Conservation (phyloP, 2,797 vertebrate genomes). For the Propithecus perrieri region DNA sequence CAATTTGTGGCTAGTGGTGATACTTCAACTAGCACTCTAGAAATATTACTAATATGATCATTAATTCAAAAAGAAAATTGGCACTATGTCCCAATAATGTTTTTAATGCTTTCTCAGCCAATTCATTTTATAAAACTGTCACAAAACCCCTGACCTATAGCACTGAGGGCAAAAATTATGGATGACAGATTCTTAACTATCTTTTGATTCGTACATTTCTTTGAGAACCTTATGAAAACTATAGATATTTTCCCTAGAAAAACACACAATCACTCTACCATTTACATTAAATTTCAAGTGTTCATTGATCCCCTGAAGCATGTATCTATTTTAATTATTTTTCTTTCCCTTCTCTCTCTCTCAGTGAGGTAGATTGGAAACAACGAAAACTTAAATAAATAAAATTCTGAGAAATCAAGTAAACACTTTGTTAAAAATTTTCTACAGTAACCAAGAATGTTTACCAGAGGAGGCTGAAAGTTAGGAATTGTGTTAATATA, state of each 20-base stretch:
- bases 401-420: not conserved
- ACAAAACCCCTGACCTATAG: not conserved
- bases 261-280: not conserved
- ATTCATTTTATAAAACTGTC: not conserved
- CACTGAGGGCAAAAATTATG: not conserved
- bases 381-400: not conserved
- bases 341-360: not conserved
- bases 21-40: not conserved
- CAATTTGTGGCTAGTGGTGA: not conserved
- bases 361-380: not conserved
- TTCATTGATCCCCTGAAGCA: not conserved
- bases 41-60: not conserved
- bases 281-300: not conserved
- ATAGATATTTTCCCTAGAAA: not conserved
- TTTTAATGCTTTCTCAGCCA: not conserved
- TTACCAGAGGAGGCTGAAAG: not conserved
- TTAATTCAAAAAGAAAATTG: not conserved
- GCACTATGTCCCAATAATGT: not conserved
- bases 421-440: too few relatives aligned
- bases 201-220: not conserved
- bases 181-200: not conserved
- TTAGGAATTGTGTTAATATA: constrained; percentile 18
- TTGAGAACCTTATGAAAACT: not conserved
- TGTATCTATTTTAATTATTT: not conserved
- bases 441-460: not conserved